phyloP scores from a whole-genome alignment of 2,113 vertebrate species.

The Todiramphus saurophagus region DNA sequence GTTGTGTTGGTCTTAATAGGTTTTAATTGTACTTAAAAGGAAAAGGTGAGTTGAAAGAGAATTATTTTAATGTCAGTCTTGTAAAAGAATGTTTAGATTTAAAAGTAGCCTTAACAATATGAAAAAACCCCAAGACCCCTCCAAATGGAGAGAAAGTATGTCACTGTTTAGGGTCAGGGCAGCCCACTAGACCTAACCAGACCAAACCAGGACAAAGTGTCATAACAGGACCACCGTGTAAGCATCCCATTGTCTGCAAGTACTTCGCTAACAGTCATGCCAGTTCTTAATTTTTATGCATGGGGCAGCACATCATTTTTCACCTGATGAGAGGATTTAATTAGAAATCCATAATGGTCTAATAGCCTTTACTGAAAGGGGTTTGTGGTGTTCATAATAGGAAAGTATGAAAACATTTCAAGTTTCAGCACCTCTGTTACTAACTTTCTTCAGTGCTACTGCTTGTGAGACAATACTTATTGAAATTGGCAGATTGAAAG shows the following conservation, averaged over 20 bases:
- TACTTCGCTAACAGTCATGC: neutral
- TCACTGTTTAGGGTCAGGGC: no score
- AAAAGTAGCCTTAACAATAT: neutral
- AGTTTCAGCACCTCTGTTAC: neutral
- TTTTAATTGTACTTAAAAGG: neutral
- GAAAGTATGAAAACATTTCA: neutral
- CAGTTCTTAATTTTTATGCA: neutral
- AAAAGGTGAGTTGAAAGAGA: neutral
- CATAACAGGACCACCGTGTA: neutral
- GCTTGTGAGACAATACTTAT: neutral
- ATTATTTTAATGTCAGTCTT: neutral
- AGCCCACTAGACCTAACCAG: no score
- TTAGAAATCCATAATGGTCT: neutral
- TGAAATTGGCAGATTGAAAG: neutral
- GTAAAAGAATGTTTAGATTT: neutral
- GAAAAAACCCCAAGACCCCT: neutral
- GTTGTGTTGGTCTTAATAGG: neutral
- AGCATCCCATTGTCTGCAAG: neutral
- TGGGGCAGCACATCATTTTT: neutral
- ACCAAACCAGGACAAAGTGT: neutral
- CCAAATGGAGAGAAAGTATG: neutral
- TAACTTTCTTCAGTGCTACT: neutral
- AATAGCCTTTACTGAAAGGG: neutral
- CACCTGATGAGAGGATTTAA: neutral
- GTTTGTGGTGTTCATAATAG: neutral